Evolutionary conservation across 1,140 invertebrate species (phyloP).

Genomic region (Antheraea pernyi): DNA sequence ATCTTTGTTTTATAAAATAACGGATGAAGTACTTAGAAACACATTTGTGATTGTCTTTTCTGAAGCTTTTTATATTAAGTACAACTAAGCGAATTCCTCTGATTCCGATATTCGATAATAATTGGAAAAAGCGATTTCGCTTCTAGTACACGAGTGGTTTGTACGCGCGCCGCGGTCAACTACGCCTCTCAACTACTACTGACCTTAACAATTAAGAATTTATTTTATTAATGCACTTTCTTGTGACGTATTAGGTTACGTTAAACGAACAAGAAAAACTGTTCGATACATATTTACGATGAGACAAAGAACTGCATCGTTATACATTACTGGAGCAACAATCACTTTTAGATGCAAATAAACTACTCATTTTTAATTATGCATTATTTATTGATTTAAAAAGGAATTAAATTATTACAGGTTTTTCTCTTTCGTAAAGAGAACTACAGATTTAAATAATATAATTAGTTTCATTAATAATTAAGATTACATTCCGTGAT

Average conservation of each 20-base stretch:
- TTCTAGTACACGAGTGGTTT: slow-evolving; percentile 73
- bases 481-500: slow-evolving; percentile 48
- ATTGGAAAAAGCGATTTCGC: slow-evolving; percentile 62
- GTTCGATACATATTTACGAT: slow-evolving; percentile 21
- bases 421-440: slow-evolving; percentile 1
- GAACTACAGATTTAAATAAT: background rate
- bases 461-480: background rate
- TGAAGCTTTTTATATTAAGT: slow-evolving; percentile 43
- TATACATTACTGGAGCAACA: background rate
- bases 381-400: background rate
- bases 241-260: slow-evolving; percentile 52
- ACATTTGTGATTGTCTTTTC: slow-evolving; percentile 23
- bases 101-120: slow-evolving; percentile 50
- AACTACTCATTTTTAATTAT: slow-evolving; percentile 7
- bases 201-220: slow-evolving; percentile 75
- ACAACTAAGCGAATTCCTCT: slow-evolving; percentile 71
- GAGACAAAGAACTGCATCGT: slow-evolving; percentile 24
- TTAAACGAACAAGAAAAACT: slow-evolving; percentile 22
- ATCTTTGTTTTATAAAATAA: slow-evolving; percentile 41
- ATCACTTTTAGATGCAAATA: background rate
- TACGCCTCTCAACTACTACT: slow-evolving; percentile 53
- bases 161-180: slow-evolving; percentile 65
- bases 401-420: slow-evolving; percentile 1
- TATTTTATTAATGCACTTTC: slow-evolving; percentile 77
- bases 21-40: slow-evolving; percentile 24